Percentiles rank a stretch among this genome's conserved stretches.
Evolutionary conservation across 92 coral and sea anemone genomes (phyloP).

Genomic region (Parazoanthus swiftii): DNA sequence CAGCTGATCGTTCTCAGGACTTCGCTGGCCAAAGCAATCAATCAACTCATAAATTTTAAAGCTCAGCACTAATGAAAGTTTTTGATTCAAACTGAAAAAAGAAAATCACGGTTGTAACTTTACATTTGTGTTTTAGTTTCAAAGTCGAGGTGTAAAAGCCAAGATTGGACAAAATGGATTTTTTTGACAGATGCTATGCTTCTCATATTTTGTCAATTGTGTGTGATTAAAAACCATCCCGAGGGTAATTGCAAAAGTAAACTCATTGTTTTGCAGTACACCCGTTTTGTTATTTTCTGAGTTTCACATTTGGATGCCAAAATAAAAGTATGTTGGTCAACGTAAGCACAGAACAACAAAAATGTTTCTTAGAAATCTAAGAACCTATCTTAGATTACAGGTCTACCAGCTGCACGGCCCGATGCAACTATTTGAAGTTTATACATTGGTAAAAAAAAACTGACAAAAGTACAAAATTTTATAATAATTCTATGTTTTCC

Average conservation of each 20-base stretch:
- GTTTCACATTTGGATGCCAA: background rate
- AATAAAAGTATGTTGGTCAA: background rate
- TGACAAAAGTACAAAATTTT: background rate
- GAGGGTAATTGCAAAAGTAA: background rate
- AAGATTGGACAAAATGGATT: background rate
- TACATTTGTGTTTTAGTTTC: background rate
- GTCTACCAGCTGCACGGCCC: background rate
- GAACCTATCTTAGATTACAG: background rate
- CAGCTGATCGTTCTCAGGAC: constrained; percentile 46
- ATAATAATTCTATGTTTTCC: background rate
- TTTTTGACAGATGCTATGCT: constrained; percentile 5
- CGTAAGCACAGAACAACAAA: background rate
- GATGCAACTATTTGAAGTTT: background rate
- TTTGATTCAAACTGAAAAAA: background rate
- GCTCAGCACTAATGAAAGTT: background rate
- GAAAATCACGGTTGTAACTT: background rate
- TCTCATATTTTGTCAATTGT: background rate
- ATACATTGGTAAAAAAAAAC: background rate
- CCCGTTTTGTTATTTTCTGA: background rate
- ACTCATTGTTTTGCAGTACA: background rate
- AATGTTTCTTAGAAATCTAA: background rate
- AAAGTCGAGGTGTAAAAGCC: background rate
- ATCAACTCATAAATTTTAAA: background rate
- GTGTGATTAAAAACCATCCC: background rate
- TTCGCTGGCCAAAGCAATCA: background rate